Evolutionary conservation across 2,888 invertebrate species (phyloP), one percentile per base, ranked within the genome.

Genomic region (Polyploca ridens): DNA sequence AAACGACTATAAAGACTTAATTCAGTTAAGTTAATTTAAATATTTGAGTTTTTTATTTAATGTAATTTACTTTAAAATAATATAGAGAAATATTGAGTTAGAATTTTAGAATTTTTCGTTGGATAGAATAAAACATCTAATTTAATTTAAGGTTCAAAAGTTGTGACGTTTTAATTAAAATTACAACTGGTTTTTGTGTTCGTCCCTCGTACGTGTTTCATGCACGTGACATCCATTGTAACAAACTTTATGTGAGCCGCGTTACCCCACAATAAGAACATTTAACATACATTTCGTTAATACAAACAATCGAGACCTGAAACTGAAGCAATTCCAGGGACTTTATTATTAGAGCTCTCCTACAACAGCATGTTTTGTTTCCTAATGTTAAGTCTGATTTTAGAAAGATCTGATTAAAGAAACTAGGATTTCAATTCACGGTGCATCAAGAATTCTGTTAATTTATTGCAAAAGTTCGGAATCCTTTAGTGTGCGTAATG

Each of bases 151-250:
- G 77, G 81, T 82, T 78, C 79, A 87, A 85, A 90, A 90, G 89
- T 89, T 90, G 84, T 84, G 90, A 87, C 85, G 83, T 87, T 91
- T 91, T 89, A 90, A 91, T 92, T 91, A 88, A 91, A 90, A 89
- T 90, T 86, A 89, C 80, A 83, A 84, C 84, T 86, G 79, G 84
- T 86, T 88, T 85, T 87, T 86, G 84, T 84, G 83, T 84, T 78
- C 75, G 79, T 79, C 77, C 82, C 78, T 79, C 78, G 82, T 84
- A 85, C 87, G 84, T 86, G 87, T 85, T 78, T 78, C 81, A 74
- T 80, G 85, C 83, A 85, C 85, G 87, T 89, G 89, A 90, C 86
- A 82, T 79, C 73, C 84, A 87, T 88, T 82, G 82, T 84, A 84
- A 83, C 79, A 78, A 86, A 83, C 80, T 85, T 77, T 79, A 72